Evolutionary conservation across 2,797 vertebrate genomes (phyloP).

Genomic region (Limosa lapponica): DNA sequence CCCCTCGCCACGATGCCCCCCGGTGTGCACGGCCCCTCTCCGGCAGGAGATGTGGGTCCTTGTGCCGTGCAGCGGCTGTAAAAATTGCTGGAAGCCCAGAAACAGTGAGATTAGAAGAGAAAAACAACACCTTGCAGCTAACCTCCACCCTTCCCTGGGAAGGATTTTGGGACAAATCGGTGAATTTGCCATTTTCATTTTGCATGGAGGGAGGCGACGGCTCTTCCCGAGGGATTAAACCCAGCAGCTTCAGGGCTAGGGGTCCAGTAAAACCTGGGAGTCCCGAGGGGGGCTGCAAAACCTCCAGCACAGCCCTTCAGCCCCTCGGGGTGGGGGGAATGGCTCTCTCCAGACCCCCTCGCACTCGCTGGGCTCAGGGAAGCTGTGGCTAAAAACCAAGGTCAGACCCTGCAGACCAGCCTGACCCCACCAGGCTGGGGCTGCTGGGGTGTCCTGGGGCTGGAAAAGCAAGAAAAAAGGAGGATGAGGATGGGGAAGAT

Average conservation of each 20-base stretch:
- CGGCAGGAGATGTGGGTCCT: neutral
- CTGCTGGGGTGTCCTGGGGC: neutral
- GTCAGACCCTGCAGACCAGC: neutral
- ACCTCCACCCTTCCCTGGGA: neutral
- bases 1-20: neutral
- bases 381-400: neutral
- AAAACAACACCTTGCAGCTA: neutral
- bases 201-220: neutral
- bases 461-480: neutral
- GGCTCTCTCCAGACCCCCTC: neutral
- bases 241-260: neutral
- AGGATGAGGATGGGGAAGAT: neutral
- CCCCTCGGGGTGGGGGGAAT: accelerated
- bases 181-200: neutral
- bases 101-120: neutral
- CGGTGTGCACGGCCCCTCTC: neutral
- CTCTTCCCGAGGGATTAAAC: neutral
- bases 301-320: neutral
- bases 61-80: accelerated
- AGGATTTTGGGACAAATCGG: neutral
- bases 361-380: accelerated
- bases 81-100: neutral
- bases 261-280: neutral
- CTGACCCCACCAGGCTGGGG: neutral
- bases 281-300: neutral